Evolutionary conservation across 2,113 vertebrate species (phyloP), one percentile per base, ranked within the genome.

Genomic region (Cranoglanis bouderius): DNA sequence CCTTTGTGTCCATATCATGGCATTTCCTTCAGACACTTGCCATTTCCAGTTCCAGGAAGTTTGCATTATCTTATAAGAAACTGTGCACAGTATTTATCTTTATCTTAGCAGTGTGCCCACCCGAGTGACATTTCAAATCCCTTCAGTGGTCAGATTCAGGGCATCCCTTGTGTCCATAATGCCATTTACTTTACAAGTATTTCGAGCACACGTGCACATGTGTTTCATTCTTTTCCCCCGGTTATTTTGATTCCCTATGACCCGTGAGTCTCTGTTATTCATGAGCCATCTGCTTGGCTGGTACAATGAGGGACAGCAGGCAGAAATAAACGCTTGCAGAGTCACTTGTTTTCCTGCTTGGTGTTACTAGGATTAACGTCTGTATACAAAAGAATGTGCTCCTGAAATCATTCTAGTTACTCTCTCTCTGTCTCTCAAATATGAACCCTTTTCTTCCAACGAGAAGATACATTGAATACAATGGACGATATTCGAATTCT

Each of bases 281-380:
- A 96, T 95, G 94, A 95, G 94, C 95, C 94, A 95, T 96, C 94
- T 96, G 95, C 78, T 93, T 72, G 92, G 92, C 91, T 90, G 86
- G 91, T 90, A 89, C 89, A 90, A 90, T 93, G 91, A 94, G 93
- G 94, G 92, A 94, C 92, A 93, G 90, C 91, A 91, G 92, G 94
- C 93, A 93, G 93, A 95, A 75, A 84, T 46, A 88, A 84, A 82
- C 90, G 93, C 92, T 91, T 92, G 91, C 90, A 94, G 91, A 90
- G 94, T 91, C 91, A 85, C 89, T 88, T 78, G 88, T 46, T 85
- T 87, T 87, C 26, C 89, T 24, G 88, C 88, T 92, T 16, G 92
- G 92, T 91, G 91, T 90, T 92, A 93, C 92, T 91, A 90, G 92
- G 92, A 91, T 94, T 91, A 89, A 92, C 57, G 81, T 94, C 90